Evolutionary conservation across 2,888 invertebrate genomes (phyloP).

Genomic region (Yponomeuta sedellus): DNA sequence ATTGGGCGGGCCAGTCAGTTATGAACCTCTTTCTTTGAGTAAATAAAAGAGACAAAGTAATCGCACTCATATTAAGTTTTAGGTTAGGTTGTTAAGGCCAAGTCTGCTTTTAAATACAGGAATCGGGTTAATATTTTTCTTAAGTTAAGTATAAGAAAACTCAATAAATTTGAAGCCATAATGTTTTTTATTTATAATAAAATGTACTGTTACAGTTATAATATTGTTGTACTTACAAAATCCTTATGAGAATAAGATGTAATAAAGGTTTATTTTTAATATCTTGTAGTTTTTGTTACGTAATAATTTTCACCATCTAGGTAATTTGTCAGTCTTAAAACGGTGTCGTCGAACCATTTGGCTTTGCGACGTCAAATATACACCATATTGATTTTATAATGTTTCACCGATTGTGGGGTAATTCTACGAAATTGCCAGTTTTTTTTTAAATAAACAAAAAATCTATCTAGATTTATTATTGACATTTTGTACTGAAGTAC

Average conservation of each 20-base stretch:
- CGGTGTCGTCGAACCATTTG: conserved; percentile 19
- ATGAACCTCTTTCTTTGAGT: too few relatives aligned
- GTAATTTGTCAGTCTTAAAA: conserved; percentile 26
- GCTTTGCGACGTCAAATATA: conserved; percentile 11
- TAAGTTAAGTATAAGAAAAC: conserved; percentile 6
- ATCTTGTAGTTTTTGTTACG: conserved; percentile 28
- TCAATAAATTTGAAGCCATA: conserved; percentile 50
- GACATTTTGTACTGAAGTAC: too few relatives aligned
- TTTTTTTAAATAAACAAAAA: too few relatives aligned
- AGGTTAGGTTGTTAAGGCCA: neutral
- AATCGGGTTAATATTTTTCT: neutral
- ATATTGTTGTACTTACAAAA: conserved; percentile 54
- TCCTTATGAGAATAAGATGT: conserved; percentile 5
- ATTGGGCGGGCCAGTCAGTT: too few relatives aligned
- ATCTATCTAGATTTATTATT: too few relatives aligned
- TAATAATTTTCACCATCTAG: neutral
- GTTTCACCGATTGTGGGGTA: too few relatives aligned
- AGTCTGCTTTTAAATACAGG: neutral
- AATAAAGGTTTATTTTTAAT: neutral
- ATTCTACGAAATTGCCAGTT: too few relatives aligned
- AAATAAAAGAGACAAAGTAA: too few relatives aligned
- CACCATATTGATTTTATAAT: neutral
- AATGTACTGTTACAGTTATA: conserved; percentile 63
- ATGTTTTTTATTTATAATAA: conserved; percentile 52
- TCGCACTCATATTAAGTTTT: neutral